A percentile compares a stretch with the other conserved stretches of the same genome.
These are phyloP conservation scores for Odontothrips loti DNA, from an alignment of 2,888 invertebrate genomes.

Conservation along the genomic window DNA sequence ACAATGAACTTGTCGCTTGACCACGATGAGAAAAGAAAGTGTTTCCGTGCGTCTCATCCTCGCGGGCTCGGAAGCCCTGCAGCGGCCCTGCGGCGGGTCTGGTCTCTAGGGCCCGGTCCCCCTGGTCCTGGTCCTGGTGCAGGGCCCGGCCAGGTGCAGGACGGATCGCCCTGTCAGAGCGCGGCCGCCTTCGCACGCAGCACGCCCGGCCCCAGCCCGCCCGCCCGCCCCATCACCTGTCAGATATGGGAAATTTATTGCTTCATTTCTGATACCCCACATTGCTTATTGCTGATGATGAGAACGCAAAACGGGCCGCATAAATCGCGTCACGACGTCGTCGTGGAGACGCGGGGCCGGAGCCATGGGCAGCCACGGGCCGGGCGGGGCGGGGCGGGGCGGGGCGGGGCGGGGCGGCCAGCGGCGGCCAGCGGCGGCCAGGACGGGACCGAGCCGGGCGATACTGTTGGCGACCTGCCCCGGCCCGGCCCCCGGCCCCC, in stretches of 20 bases:
- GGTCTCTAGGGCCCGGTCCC: background rate
- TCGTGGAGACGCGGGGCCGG: background rate
- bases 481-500: too few relatives aligned
- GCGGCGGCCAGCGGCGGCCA: too few relatives aligned
- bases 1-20: slow-evolving; percentile 22
- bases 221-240: background rate
- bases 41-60: background rate
- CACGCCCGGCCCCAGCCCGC: too few relatives aligned
- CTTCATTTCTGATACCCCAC: slow-evolving; percentile 6
- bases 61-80: too few relatives aligned
- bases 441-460: too few relatives aligned
- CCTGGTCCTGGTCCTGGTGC: background rate
- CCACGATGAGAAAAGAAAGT: slow-evolving; percentile 19
- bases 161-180: slow-evolving; percentile 10
- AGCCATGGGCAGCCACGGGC: too few relatives aligned
- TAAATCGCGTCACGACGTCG: background rate
- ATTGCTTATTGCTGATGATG: background rate
- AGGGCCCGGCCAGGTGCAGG: slow-evolving; percentile 1
- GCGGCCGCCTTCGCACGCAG: background rate
- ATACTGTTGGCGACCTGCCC: too few relatives aligned
- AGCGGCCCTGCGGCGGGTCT: background rate
- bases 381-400: too few relatives aligned
- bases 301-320: background rate
- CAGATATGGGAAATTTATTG: slow-evolving; percentile 18
- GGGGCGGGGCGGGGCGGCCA: too few relatives aligned